Evolutionary conservation across 2,888 invertebrate species (phyloP), one percentile per base, ranked within the genome.

Genomic region (Ochropleura leucogaster): DNA sequence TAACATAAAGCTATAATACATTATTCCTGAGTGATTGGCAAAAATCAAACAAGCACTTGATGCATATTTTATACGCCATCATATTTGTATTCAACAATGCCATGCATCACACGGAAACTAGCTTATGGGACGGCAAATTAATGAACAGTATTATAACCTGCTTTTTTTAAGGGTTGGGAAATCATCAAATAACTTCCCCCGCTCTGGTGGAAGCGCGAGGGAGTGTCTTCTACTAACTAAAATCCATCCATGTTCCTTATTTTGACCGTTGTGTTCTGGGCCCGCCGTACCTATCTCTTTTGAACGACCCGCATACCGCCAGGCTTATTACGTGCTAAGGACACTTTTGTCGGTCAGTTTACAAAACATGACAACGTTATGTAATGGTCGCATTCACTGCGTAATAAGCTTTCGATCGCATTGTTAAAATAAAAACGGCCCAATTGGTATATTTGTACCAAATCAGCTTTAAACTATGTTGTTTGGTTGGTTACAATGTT

Each of bases 31-130:
- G 60, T n/a, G 16, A 30, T 40, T 7, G n/a, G n/a, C 44, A 16
- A 30, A 44, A n/a, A 7, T 55, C 53, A 67, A 20, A 44, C n/a
- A 60, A 47, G 8, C 40, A 40, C n/a, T 46, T 60, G 12, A 46
- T 64, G 30, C n/a, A 20, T 42, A 30, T 69, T 69, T 62, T 51
- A 46, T n/a, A 20, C 12, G n/a, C n/a, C 69, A 82, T 82, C 30
- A 20, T 51, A 47, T 55, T 68, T 1, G 49, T 57, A 62, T 68
- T 49, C 51, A 65, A 65, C 65, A 62, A 62, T 68, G 62, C 68
- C 20, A 42, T 55, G 30, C 68, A 71, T 30, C 71, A 66, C 44
- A 66, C 71, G 69, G n/a, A 66, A 80, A 62, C 42, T 53, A 20
- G 10, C 53, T n/a, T 44, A 42, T 8, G n/a, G 20, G 10, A 69